Evolutionary conservation across 1,140 invertebrate genomes (phyloP).

Genomic region (Drosophila fuyamai): DNA sequence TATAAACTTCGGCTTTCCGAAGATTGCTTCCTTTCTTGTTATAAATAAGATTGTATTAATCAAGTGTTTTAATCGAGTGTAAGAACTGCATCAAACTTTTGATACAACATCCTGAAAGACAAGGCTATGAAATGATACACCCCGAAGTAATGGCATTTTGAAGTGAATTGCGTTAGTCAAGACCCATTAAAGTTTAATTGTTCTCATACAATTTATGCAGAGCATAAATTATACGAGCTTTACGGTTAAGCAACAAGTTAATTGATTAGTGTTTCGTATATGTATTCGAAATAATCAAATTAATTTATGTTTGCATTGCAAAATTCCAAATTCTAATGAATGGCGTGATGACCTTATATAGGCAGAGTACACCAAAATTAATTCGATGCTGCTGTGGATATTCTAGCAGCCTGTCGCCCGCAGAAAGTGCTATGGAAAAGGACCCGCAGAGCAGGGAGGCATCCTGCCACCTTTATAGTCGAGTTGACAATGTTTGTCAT

Average conservation of each 20-base stretch:
- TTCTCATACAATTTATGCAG: too few species aligned
- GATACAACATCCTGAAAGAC: too few species aligned
- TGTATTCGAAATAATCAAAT: slow-evolving; percentile 15
- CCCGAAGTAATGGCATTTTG: slow-evolving; percentile 7
- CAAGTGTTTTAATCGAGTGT: too few species aligned
- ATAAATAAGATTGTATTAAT: too few species aligned
- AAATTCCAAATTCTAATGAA: slow-evolving; percentile 10
- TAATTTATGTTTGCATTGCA: slow-evolving; percentile 2
- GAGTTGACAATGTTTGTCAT: slow-evolving; percentile 53
- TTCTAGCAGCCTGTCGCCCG: slow-evolving; percentile 2
- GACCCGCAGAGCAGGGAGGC: slow-evolving; percentile 1
- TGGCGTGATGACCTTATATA: not conserved
- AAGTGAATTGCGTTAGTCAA: not conserved
- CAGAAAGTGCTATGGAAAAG: slow-evolving; percentile 1
- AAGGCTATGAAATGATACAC: too few species aligned
- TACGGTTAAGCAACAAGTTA: not conserved
- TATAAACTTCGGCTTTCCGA: too few species aligned
- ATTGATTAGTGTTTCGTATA: not conserved
- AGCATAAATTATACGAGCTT: too few species aligned
- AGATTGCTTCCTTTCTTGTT: too few species aligned
- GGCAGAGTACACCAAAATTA: slow-evolving; percentile 16
- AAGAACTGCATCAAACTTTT: too few species aligned
- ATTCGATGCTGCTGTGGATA: slow-evolving; percentile 21
- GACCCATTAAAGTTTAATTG: too few species aligned
- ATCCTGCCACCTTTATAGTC: slow-evolving; percentile 1